These are phyloP conservation scores for Cyprinodon variegatus DNA, from an alignment of 2,113 vertebrate species.

Conservation along the genomic window DNA sequence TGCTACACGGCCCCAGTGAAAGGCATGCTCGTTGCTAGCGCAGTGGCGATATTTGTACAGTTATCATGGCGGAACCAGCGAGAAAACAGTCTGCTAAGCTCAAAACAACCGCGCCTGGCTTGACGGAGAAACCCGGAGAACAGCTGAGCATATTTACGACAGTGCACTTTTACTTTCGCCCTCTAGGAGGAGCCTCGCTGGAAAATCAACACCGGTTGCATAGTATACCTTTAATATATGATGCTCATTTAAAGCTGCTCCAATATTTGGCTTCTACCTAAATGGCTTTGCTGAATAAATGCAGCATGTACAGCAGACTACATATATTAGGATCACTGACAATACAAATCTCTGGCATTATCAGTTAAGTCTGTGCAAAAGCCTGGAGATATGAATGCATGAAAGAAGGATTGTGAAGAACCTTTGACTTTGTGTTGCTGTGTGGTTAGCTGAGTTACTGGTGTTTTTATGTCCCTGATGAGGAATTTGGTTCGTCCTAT, in stretches of 20 bases:
- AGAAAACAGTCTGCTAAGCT: too few species aligned
- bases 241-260: slow-evolving; percentile 56
- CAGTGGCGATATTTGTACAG: too few species aligned
- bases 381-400: slow-evolving; percentile 19
- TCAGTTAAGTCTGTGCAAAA: slow-evolving; percentile 44
- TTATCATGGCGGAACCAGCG: too few species aligned
- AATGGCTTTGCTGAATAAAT: slow-evolving; percentile 60
- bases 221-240: slow-evolving; percentile 26
- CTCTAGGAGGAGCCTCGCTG: too few species aligned
- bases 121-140: too few species aligned
- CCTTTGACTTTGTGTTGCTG: background rate
- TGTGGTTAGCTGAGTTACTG: background rate
- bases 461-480: slow-evolving; percentile 1
- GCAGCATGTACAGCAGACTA: slow-evolving; percentile 16
- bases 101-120: too few species aligned
- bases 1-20: too few species aligned
- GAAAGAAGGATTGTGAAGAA: slow-evolving; percentile 5
- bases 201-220: too few species aligned
- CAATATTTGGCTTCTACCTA: slow-evolving; percentile 63
- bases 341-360: slow-evolving; percentile 47
- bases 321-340: slow-evolving; percentile 38
- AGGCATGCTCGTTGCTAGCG: too few species aligned
- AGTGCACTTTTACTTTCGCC: too few species aligned
- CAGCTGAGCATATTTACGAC: too few species aligned
- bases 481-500: slow-evolving; percentile 24